These are phyloP conservation scores for Vireo altiloquus DNA, from an alignment of 2,113 vertebrate species.

Conservation along the genomic window DNA sequence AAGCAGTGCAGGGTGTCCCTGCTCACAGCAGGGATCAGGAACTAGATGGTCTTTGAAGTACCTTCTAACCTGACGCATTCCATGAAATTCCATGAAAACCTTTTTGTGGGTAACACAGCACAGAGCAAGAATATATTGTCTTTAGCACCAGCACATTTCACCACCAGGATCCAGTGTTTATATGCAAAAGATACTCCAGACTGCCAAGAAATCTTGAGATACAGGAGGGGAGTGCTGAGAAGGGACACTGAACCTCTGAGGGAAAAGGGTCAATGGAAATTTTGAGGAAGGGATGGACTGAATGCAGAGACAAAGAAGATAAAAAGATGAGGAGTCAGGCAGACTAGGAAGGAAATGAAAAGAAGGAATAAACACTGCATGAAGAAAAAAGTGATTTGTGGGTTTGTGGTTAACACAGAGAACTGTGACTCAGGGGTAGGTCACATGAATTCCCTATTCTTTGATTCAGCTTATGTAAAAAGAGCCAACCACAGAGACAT, in stretches of 20 bases:
- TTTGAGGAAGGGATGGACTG: not conserved
- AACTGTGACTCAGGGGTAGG: not conserved
- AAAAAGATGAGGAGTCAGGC: not conserved
- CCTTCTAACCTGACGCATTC: not conserved
- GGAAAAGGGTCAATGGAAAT: slow-evolving; percentile 2
- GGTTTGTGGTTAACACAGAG: not conserved
- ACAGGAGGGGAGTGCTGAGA: not conserved
- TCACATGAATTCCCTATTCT: not conserved
- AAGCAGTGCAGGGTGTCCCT: not conserved
- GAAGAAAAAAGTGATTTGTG: not conserved
- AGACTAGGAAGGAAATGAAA: not conserved
- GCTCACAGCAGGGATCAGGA: not conserved
- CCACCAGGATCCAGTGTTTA: not conserved
- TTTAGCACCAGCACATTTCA: not conserved
- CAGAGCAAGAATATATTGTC: not conserved
- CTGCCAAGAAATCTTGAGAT: slow-evolving; percentile 5
- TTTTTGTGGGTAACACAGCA: not conserved
- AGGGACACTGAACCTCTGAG: not conserved
- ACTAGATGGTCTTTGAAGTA: not conserved
- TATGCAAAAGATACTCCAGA: not conserved
- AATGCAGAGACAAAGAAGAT: not conserved
- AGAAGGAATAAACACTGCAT: not conserved
- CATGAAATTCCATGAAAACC: not conserved
- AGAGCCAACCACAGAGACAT: not conserved
- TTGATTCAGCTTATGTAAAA: not conserved